phyloP scores from a whole-genome alignment of 2,888 invertebrate species.

The Auanema freiburgensis region DNA sequence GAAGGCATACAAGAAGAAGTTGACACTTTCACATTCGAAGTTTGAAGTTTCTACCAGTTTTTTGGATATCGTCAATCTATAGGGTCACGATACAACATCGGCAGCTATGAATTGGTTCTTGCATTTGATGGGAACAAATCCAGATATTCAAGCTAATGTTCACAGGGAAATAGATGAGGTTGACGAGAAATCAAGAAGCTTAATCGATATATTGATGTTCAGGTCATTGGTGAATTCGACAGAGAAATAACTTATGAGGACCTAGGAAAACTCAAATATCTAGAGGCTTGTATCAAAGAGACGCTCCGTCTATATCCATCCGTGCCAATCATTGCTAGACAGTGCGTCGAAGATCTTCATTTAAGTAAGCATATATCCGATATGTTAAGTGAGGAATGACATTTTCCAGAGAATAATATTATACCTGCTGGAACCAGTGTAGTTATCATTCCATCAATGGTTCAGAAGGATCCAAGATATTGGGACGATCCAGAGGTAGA shows the following conservation, averaged over 20 bases:
- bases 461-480: slow-evolving; percentile 64
- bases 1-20: slow-evolving; percentile 63
- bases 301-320: slow-evolving; percentile 62
- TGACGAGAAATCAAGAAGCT: neutral
- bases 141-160: slow-evolving; percentile 75
- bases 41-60: slow-evolving; percentile 10
- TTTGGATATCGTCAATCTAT: slow-evolving; percentile 62
- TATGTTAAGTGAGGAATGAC: slow-evolving; percentile 64
- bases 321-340: slow-evolving; percentile 60
- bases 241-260: slow-evolving; percentile 67
- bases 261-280: slow-evolving; percentile 66
- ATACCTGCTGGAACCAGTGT: slow-evolving; percentile 65
- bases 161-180: slow-evolving; percentile 66
- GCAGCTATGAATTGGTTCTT: slow-evolving; percentile 86
- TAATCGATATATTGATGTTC: neutral
- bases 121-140: slow-evolving; percentile 80
- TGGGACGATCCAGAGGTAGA: slow-evolving; percentile 43
- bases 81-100: slow-evolving; percentile 83
- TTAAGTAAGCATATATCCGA: slow-evolving; percentile 49
- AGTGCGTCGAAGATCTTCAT: slow-evolving; percentile 63
- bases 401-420: slow-evolving; percentile 50
- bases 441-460: slow-evolving; percentile 61
- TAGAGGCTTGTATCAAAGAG: slow-evolving; percentile 65
- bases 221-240: slow-evolving; percentile 45
- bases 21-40: slow-evolving; percentile 64